Base-by-base conservation (phyloP, 2,797 vertebrate species). In the Lemur catta region DNA sequence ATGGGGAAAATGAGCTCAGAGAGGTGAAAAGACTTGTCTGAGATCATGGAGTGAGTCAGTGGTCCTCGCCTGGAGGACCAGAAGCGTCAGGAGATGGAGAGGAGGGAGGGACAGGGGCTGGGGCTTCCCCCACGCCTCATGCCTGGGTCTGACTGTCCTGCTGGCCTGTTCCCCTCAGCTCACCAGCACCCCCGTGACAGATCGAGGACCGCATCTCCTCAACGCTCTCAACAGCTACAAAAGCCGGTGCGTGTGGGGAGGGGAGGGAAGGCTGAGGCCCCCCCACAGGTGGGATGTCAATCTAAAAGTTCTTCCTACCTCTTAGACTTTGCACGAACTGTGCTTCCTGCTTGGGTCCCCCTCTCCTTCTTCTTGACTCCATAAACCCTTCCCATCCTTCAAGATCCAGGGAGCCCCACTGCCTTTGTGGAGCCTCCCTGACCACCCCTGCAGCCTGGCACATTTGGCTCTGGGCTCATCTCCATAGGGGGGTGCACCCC, bases 211-310 rank as follows among this genome's bases (percentile, higher is more conserved):
- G 3, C 98, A 99, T 95, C 99, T 99, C 63, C 99, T 99, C 79
- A 99, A 99, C 0, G 99, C 99, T 0, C 99, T 99, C 67, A 99
- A 99, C 98, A 99, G 99, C 98, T 99, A 99, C 96, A 99, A 99
- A 97, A 99, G 99, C 99, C 99, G 99, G 99, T 99, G 98, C 98
- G 99, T 24, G 2, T 38, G 4, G n/a, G 61, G 48, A 15, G 33
- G 71, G 55, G 38, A 24, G 38, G 17, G 67, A 17, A 18, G 9
- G 63, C 41, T 2, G 1, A 55, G 57, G 55, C 57, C 20, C 46
- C 52, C 46, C 2, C 0, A 0, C 13, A 43, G 65, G 72, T 61
- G 79, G 28, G 57, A 69, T 43, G 72, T 74, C 69, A 35, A 0
- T 65, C 52, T 69, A 4, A 75, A 26, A 48, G 6, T 26, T 41